Evolutionary conservation across 2,888 invertebrate species (phyloP), one percentile per base, ranked within the genome.

Genomic region (Dasysyrphus tricinctus): DNA sequence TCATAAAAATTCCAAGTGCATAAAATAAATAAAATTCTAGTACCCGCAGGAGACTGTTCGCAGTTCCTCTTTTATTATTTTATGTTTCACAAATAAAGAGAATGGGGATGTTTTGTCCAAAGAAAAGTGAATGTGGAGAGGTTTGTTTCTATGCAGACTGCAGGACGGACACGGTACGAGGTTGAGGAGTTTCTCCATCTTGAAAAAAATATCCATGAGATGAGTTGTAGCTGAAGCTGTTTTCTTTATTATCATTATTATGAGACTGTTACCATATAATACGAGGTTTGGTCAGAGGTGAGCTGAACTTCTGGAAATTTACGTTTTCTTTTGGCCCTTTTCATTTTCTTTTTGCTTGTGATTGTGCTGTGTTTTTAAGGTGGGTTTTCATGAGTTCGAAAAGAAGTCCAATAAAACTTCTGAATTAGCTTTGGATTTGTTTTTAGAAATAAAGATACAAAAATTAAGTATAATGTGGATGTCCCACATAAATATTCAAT

Each of bases 1-100:
- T 91, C 91, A 91, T 91, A 92, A 91, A 91, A 91, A 91, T 91
- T 91, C 92, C 90, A 90, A 90, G 90, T 91, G 91, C 91, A 91
- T 91, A 91, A 90, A 88, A 88, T 83, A 80, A 88, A 89, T 86
- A 86, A 86, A 86, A 86, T 86, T 86, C 82, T 82, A 86, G 86
- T 82, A 78, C 82, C 86, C 86, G 82, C 82, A 82, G 86, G 86
- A 86, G 86, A 86, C 82, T 86, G 78, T 75, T 86, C 78, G 70
- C 86, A 86, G 82, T 82, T 78, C 61, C 75, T 86, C 73, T 82
- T 86, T 86, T 86, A 82, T 86, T 86, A 86, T 86, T 86, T 82
- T 82, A 82, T 86, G 86, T 75, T 82, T 65, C 82, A 65, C 78
- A 56, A 70, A 72, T 77, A 56, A 44, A 32, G 59, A 47, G 54